Evolutionary conservation across 2,888 invertebrate species (phyloP).

Genomic region (Philopedon plagiatum): DNA sequence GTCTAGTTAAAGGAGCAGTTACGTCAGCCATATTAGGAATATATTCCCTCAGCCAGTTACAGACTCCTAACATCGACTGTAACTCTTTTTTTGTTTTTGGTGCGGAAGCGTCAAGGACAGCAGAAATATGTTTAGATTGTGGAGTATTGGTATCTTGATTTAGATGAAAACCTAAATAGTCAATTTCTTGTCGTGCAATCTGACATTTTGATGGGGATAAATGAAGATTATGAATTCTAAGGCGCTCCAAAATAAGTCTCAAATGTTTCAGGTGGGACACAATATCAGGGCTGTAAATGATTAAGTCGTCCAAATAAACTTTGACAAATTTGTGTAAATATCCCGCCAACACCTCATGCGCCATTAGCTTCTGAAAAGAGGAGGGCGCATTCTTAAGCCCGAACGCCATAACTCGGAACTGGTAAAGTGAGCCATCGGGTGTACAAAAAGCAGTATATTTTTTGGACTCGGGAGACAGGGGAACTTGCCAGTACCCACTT

Average conservation of each 20-base stretch:
- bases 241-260: neutral
- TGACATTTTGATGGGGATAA: neutral
- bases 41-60: neutral
- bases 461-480: too few species aligned
- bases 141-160: neutral
- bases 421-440: too few species aligned
- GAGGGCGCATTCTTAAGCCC: too few species aligned
- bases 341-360: slow-evolving; percentile 21
- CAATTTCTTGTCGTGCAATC: neutral
- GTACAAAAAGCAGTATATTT: too few species aligned
- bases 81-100: neutral
- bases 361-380: slow-evolving; percentile 8
- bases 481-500: too few species aligned
- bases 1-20: neutral
- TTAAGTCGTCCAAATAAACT: slow-evolving; percentile 57
- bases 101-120: neutral
- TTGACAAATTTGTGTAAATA: slow-evolving; percentile 43
- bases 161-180: neutral
- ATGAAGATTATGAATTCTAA: neutral
- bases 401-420: too few species aligned
- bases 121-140: neutral
- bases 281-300: neutral
- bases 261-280: neutral
- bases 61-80: neutral
- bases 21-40: neutral